These are phyloP conservation scores for Protobothrops mucrosquamatus DNA, from an alignment of 2,113 vertebrate species.

Conservation along the genomic window DNA sequence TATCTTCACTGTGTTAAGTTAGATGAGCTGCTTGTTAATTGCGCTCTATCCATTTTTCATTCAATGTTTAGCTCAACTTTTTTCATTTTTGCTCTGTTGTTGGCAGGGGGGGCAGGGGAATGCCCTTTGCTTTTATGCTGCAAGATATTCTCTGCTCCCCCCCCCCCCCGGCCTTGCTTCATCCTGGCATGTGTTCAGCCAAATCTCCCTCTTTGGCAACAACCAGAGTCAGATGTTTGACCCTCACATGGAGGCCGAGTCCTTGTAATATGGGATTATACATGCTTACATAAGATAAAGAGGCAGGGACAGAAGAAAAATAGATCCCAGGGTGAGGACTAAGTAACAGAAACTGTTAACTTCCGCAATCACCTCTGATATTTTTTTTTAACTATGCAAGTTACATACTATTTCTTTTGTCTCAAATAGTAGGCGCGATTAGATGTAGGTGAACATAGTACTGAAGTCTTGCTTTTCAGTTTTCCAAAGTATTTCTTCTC, in stretches of 20 bases:
- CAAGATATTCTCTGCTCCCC: background rate
- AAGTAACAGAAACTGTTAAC: background rate
- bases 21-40: background rate
- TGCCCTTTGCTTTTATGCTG: background rate
- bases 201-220: conserved; percentile 63
- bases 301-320: conserved; percentile 25
- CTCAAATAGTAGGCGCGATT: background rate
- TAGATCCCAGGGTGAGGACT: background rate
- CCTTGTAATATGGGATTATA: conserved; percentile 65
- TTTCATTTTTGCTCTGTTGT: background rate
- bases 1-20: background rate
- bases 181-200: conserved; percentile 21
- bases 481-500: background rate
- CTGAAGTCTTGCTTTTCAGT: background rate
- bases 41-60: conserved; percentile 2
- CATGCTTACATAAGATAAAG: background rate
- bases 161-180: conserved; percentile 34
- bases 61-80: rapidly evolving
- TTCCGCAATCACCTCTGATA: background rate
- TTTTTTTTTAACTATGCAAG: background rate
- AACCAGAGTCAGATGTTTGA: conserved; percentile 66
- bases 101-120: background rate
- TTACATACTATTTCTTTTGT: background rate
- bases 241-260: conserved; percentile 57
- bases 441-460: background rate